phyloP scores from a whole-genome alignment of 1,140 invertebrate species.

The Neelides sp. region DNA sequence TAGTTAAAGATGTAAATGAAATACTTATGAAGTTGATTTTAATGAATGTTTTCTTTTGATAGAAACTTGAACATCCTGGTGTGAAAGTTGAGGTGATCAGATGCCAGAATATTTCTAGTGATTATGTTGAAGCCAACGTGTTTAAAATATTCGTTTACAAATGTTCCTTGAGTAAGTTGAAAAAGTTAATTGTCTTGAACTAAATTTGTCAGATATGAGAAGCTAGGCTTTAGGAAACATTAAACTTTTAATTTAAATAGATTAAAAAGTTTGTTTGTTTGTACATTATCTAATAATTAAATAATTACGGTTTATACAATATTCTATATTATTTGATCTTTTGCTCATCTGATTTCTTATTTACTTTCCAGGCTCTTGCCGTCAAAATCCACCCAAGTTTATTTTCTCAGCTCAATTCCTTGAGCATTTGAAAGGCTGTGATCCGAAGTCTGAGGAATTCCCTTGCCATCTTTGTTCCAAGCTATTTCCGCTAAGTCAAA shows the following conservation, averaged over 20 bases:
- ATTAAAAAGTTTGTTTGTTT: too few species aligned
- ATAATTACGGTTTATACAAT: too few species aligned
- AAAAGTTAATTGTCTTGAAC: too few species aligned
- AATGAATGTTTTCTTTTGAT: neutral
- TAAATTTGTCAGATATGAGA: too few species aligned
- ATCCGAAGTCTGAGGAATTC: constrained; percentile 13
- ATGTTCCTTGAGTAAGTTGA: constrained; percentile 6
- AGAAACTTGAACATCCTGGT: constrained; percentile 8
- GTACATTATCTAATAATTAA: too few species aligned
- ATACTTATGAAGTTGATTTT: neutral
- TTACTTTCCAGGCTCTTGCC: neutral
- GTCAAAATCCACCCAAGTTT: neutral
- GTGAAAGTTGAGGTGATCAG: constrained; percentile 2
- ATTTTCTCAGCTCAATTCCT: constrained; percentile 21
- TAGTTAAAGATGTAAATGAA: too few species aligned
- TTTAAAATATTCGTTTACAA: constrained; percentile 11
- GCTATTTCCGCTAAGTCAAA: constrained; percentile 21
- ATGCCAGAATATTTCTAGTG: neutral
- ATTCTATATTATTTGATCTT: too few species aligned
- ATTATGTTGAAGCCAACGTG: neutral
- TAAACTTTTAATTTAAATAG: too few species aligned
- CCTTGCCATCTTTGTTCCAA: constrained; percentile 20
- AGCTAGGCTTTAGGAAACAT: too few species aligned
- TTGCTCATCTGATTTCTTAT: too few species aligned
- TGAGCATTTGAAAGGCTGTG: constrained; percentile 19